Conservation (phyloP, 2,888 invertebrate genomes). For the Ypsolopha sequella region DNA sequence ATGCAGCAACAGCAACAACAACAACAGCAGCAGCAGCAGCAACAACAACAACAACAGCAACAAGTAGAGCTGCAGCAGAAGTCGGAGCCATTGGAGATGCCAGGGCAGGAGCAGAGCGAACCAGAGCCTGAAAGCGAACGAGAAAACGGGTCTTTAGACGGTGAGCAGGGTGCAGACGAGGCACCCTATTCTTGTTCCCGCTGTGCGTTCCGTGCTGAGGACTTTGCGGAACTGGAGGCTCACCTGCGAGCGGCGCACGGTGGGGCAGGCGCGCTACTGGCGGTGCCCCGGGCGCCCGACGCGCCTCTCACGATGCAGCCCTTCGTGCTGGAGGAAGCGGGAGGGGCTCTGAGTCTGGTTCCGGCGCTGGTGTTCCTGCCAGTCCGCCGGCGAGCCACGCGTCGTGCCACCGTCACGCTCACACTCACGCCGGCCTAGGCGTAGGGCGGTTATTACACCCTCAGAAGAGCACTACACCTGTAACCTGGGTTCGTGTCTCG, state of each 20-base stretch:
- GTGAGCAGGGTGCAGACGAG: constrained; percentile 23
- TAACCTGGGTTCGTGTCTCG: constrained; percentile 7
- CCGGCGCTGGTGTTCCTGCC: constrained; percentile 96
- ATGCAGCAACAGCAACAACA: constrained; percentile 33
- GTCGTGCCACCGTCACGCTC: constrained; percentile 91
- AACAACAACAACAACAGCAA: constrained; percentile 53
- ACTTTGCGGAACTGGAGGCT: constrained; percentile 58
- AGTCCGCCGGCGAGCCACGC: constrained; percentile 87
- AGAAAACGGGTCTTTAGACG: constrained; percentile 10
- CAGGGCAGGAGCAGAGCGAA: constrained; percentile 11
- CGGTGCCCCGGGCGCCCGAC: constrained; percentile 75
- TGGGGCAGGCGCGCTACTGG: constrained; percentile 62
- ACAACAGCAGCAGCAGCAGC: constrained; percentile 15
- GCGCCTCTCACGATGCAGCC: constrained; percentile 90
- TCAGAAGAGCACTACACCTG: constrained; percentile 6
- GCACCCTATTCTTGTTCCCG: constrained; percentile 52
- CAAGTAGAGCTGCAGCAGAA: constrained; percentile 24
- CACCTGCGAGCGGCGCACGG: constrained; percentile 62
- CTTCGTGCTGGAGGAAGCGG: constrained; percentile 82
- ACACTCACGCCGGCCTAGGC: constrained; percentile 91
- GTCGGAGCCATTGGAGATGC: constrained; percentile 46
- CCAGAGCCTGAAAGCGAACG: constrained; percentile 11
- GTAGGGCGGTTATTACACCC: constrained; percentile 10
- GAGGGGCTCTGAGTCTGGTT: constrained; percentile 77
- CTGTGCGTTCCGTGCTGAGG: constrained; percentile 59